Evolutionary conservation across 1,140 invertebrate species (phyloP), one percentile per base, ranked within the genome.

Genomic region (Neodiprion virginianus): DNA sequence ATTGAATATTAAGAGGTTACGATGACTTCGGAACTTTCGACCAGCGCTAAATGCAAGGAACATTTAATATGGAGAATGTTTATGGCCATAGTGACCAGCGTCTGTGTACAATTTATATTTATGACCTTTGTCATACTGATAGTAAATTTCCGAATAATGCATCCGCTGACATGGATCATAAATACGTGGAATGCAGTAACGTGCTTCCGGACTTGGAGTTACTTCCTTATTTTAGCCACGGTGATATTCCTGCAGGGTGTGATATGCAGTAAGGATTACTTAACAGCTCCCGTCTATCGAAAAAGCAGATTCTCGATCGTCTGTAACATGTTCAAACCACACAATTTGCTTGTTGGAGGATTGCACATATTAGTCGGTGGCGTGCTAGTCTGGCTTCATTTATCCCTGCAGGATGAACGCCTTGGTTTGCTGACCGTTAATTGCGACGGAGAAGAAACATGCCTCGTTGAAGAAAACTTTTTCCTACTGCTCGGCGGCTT

Each of bases 401-500:
- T 93, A 53, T 92, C 91, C 4, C 80, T 93, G 17, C 88, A 89
- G 28, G 90, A 88, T 74, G 90, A 87, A 40, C 84, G 87, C 72
- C 91, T 89, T 74, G 88, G 86, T 77, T 87, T 85, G 11, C 79
- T 92, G 23, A 89, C 80, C 10, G 81, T 78, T 66, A 72, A 74
- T 7, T 88, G 87, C 74, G 78, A 78, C 28, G 75, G 79, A 23
- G 28, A 79, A 14, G 79, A 76, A 12, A 77, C 66, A 0, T 91
- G 89, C 76, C 77, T 93, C 7, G 86, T 88, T 53, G 90, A 91
- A 75, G 88, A 90, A 74, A 86, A 90, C 71, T 88, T 90, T 10
- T 94, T 93, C 79, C 78, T 95, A 17, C 85, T 93, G 11, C 86
- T 92, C 75, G 90, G 91, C 72, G 94, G 94, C 21, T 87, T 93